Conservation (phyloP, 2,888 invertebrate genomes). For the Agapostemon virescens region DNA sequence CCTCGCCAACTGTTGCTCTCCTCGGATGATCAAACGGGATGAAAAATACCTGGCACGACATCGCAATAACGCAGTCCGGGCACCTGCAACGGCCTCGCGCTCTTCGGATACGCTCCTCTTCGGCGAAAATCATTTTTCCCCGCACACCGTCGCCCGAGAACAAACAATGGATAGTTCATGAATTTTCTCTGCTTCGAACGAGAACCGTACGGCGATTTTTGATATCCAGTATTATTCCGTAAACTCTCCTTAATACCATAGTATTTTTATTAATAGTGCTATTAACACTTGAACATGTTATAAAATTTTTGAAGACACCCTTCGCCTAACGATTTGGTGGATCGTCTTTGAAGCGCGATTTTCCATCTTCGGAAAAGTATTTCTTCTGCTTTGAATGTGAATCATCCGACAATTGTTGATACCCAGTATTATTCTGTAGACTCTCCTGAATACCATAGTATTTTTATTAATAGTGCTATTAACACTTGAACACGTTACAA, state of each 20-base stretch:
- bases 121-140: background rate
- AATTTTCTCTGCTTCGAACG: background rate
- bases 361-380: no score
- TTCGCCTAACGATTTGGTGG: no score
- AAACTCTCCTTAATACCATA: no score
- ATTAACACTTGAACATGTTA: no score
- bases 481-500: no score
- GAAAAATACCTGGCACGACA: constrained; percentile 17
- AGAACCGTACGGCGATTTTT: background rate
- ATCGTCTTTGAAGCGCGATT: no score
- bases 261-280: no score
- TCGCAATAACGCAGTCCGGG: background rate
- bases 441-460: no score
- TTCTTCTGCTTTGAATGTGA: background rate
- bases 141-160: background rate
- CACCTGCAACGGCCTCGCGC: background rate
- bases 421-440: background rate
- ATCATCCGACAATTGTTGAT: no score
- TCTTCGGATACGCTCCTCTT: no score
- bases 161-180: background rate
- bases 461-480: no score
- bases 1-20: constrained; percentile 71
- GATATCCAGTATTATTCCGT: background rate
- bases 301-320: no score
- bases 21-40: constrained; percentile 18